Percentiles rank a stretch among this genome's conserved stretches.
phyloP scores from a whole-genome alignment of 1,140 invertebrate species.

The Pogonognathellus flavescens region DNA sequence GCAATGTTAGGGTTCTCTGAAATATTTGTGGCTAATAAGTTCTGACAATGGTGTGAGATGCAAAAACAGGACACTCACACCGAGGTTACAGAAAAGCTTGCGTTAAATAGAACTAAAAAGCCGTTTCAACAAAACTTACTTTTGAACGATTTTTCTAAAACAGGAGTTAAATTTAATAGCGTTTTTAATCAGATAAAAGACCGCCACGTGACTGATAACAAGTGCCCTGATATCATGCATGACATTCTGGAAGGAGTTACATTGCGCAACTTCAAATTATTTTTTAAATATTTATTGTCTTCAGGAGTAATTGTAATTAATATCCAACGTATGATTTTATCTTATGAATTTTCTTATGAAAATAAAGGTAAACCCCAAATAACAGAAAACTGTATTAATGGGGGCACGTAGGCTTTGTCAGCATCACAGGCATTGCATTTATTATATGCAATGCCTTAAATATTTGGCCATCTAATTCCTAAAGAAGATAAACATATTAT shows the following conservation, averaged over 20 bases:
- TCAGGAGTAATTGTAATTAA: too few species aligned
- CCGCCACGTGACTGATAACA: too few species aligned
- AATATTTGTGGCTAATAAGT: not conserved
- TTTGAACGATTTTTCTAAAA: not conserved
- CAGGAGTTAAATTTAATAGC: not conserved
- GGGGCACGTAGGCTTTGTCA: not conserved
- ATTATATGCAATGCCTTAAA: not conserved
- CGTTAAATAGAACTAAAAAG: not conserved
- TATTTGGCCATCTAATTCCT: not conserved
- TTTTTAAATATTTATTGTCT: too few species aligned
- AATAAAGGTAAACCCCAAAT: not conserved
- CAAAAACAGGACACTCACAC: not conserved
- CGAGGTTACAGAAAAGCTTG: not conserved
- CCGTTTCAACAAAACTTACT: not conserved
- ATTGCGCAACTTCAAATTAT: too few species aligned
- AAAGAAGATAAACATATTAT: not conserved
- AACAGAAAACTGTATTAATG: not conserved
- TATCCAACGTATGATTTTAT: not conserved
- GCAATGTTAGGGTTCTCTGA: not conserved
- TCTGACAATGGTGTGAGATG: conserved; percentile 5
- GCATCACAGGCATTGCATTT: not conserved
- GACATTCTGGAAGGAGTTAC: too few species aligned
- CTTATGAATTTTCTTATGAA: not conserved
- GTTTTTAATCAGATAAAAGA: not conserved
- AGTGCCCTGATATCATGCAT: too few species aligned